Evolutionary conservation across 2,797 vertebrate genomes (phyloP).

Genomic region (Periparus ater): DNA sequence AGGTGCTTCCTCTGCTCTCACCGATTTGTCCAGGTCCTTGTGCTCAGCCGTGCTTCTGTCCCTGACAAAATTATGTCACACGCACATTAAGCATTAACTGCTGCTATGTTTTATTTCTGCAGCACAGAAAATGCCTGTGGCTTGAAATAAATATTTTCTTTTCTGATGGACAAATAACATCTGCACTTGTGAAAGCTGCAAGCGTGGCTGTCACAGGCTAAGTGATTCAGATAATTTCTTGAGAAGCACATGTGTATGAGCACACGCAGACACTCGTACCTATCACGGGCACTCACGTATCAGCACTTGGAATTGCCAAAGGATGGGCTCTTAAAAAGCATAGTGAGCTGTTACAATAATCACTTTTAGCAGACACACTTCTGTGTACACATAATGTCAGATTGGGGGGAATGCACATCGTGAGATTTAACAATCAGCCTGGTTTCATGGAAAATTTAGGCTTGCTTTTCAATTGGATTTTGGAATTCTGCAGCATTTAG

Average conservation of each 20-base stretch:
- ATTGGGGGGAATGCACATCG: rapidly evolving
- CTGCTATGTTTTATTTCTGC: conserved; percentile 59
- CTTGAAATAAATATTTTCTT: conserved; percentile 77
- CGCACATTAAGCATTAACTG: conserved; percentile 67
- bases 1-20: not conserved
- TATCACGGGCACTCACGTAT: not conserved
- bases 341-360: not conserved
- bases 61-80: conserved; percentile 36
- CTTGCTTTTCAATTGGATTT: not conserved
- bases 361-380: not conserved
- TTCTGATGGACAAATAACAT: conserved; percentile 76
- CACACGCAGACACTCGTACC: not conserved
- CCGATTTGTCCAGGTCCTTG: not conserved
- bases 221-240: conserved; percentile 59
- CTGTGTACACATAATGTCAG: not conserved
- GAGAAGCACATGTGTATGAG: conserved; percentile 33
- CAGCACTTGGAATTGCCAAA: not conserved
- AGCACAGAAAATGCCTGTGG: conserved; percentile 64
- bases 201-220: conserved; percentile 58
- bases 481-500: not conserved
- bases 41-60: not conserved
- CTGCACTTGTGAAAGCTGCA: conserved; percentile 67
- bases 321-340: not conserved
- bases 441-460: not conserved
- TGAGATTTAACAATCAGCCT: not conserved